Base-by-base conservation (phyloP, 2,797 vertebrate genomes). In the Darevskia mixta region DNA sequence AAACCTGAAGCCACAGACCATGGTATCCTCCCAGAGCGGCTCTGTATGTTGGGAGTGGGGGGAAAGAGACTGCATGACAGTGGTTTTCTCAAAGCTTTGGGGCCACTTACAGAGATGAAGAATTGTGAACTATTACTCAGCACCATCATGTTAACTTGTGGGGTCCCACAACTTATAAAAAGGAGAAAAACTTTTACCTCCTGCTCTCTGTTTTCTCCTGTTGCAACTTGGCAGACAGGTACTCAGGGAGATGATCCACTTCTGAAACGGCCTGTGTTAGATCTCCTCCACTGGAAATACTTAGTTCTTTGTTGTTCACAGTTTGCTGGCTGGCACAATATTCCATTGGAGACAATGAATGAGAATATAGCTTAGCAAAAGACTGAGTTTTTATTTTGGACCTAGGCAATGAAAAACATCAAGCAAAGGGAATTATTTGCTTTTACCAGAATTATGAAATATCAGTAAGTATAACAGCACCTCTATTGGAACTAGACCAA, bases 171-270 rank as follows among this genome's bases (percentile, higher is more conserved):
- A 64, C 61, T 64, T 64, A 23, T 11, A 55, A 17, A 6, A 45
- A 45, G 15, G 35, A 43, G 8, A 7, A 67, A 67, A 83, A 3
- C 66, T 75, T 83, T 91, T 88, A 97, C 97, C 96, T 97, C 72
- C 87, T 93, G 92, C 67, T 96, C 93, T 97, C 97, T 79, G 93
- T 90, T 69, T 96, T 98, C 94, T 99, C 98, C 82, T 97, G 92
- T 43, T 98, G 92, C 67, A 99, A 82, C 27, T 97, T 94, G 49
- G 94, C 94, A 10, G 98, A 96, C 84, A 99, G 95, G 49, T 11
- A 89, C 90, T 96, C 96, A 11, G 96, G 95, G 77, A 98, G 96
- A 23, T 95, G 94, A 82, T 98, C 97, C 67, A 95, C 94, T 4
- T 97, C 79, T 0, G 97, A 96, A 38, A 97, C 94, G 0, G 94